Evolutionary conservation across 2,888 invertebrate species (phyloP).

Genomic region (Cartodere bifasciata): DNA sequence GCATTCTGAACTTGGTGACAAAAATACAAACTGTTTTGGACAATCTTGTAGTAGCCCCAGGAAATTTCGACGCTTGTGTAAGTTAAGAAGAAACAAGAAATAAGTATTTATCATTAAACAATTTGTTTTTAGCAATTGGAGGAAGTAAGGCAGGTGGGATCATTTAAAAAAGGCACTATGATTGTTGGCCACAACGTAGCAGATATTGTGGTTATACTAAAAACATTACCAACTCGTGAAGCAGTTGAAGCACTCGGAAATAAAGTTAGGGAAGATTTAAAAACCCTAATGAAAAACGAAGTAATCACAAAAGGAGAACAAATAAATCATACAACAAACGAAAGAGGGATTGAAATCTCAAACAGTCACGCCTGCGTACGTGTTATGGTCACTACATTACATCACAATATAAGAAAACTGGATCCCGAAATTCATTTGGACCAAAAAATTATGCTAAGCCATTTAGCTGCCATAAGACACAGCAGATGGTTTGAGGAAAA

Average conservation of each 20-base stretch:
- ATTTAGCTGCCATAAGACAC: conserved; percentile 88
- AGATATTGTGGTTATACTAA: conserved; percentile 92
- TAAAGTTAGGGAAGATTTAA: conserved; percentile 79
- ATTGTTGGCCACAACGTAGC: conserved; percentile 90
- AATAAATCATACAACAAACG: conserved; percentile 44
- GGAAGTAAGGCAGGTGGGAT: conserved; percentile 93
- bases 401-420: conserved; percentile 83
- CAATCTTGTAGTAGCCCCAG: conserved; percentile 87
- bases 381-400: conserved; percentile 85
- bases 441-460: conserved; percentile 69
- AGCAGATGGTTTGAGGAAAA: conserved; percentile 98
- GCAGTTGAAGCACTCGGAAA: conserved; percentile 86
- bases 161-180: conserved; percentile 97
- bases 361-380: conserved; percentile 77
- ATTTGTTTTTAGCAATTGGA: conserved; percentile 59
- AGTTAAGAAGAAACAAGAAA: conserved; percentile 34
- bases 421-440: conserved; percentile 76
- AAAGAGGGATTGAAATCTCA: conserved; percentile 80
- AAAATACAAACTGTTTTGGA: conserved; percentile 92
- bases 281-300: conserved; percentile 52
- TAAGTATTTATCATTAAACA: conserved; percentile 2
- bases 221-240: conserved; percentile 91
- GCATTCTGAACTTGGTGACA: conserved; percentile 84
- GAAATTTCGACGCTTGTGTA: conserved; percentile 90
- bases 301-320: conserved; percentile 48